phyloP scores from a whole-genome alignment of 37 sponge, comb jelly and placozoan genomes.

The Aplysina aerophoba region DNA sequence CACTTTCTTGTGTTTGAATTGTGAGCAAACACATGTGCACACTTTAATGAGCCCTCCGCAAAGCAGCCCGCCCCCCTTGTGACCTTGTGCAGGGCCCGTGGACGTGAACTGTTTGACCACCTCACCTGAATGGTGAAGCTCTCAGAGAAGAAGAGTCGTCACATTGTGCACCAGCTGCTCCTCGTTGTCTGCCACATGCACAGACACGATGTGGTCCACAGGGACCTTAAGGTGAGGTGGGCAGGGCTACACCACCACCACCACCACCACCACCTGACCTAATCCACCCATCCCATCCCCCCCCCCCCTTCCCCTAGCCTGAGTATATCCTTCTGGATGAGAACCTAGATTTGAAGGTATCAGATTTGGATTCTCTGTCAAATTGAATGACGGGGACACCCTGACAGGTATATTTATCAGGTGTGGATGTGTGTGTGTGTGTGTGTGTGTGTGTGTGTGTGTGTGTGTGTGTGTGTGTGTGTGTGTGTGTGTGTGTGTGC shows the following conservation, averaged over 20 bases:
- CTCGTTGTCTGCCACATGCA: constrained; percentile 84
- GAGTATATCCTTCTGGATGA: constrained; percentile 81
- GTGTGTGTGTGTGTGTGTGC: too few relatives aligned
- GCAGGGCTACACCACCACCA: not conserved
- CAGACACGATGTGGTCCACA: constrained; percentile 57
- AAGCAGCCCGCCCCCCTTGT: not conserved
- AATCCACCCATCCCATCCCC: not conserved
- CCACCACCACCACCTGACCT: too few relatives aligned
- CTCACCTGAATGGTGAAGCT: constrained; percentile 78
- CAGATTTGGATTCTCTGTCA: constrained; percentile 85
- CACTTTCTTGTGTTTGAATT: constrained; percentile 90
- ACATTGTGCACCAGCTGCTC: constrained; percentile 78
- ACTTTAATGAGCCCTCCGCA: too few relatives aligned
- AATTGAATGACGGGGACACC: constrained; percentile 25
- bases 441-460: not conserved
- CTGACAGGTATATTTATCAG: constrained; percentile 45
- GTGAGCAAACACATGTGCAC: constrained; percentile 51
- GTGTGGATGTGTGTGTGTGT: not conserved
- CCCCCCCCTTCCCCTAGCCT: constrained; percentile 40
- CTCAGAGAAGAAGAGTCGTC: constrained; percentile 85
- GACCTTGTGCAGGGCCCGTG: constrained; percentile 53
- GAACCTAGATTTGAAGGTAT: constrained; percentile 59
- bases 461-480: not conserved
- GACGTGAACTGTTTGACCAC: constrained; percentile 88
- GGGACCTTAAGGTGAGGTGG: constrained; percentile 80